A percentile compares a stretch with the other conserved stretches of the same genome.
These are phyloP conservation scores for Cryptocephalus moraei DNA, from an alignment of 2,888 invertebrate species.

Conservation along the genomic window DNA sequence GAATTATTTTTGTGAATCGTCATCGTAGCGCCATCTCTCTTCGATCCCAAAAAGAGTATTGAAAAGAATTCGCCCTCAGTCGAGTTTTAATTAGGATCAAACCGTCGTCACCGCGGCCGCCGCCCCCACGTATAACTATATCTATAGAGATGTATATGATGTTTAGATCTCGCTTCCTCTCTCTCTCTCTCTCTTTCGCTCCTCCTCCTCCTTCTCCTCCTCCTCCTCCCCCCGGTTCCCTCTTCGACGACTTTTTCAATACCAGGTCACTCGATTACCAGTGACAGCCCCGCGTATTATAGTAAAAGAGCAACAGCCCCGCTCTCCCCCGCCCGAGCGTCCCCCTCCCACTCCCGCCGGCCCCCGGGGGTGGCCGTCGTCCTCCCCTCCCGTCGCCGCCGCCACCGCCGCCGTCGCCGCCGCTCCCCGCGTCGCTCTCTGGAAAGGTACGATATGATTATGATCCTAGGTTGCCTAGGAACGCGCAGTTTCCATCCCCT, in stretches of 20 bases:
- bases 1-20: no score
- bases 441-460: conserved; percentile 36
- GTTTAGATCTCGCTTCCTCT: neutral
- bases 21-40: no score
- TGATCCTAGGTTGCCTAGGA: conserved; percentile 37
- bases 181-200: neutral
- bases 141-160: neutral
- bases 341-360: conserved; percentile 10
- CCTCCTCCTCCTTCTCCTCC: neutral
- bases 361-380: conserved; percentile 6
- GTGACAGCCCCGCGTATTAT: conserved; percentile 15
- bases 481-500: conserved; percentile 37
- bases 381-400: conserved; percentile 5
- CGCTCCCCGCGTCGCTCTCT: conserved; percentile 6
- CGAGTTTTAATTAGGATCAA: no score
- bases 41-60: no score
- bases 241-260: conserved; percentile 21
- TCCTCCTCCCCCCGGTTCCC: conserved; percentile 3
- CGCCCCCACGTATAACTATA: neutral
- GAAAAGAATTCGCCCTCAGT: no score
- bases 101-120: conserved; percentile 1
- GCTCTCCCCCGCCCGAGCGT: conserved; percentile 7
- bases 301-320: conserved; percentile 28
- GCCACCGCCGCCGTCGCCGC: conserved; percentile 10
- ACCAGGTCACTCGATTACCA: conserved; percentile 28